Evolutionary conservation across 2,888 invertebrate genomes (phyloP).

Genomic region (Empis stercorea): DNA sequence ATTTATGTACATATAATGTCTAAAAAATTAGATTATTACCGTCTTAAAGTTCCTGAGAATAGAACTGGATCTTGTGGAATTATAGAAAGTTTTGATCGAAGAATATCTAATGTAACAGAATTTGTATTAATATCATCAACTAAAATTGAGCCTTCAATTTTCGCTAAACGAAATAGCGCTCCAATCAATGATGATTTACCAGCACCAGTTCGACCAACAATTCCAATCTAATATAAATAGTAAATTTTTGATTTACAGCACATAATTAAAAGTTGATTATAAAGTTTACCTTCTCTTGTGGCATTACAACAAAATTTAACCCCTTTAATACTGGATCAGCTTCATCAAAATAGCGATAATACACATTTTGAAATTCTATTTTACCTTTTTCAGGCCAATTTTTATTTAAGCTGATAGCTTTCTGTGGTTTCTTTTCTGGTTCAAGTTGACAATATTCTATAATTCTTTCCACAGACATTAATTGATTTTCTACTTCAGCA

Average conservation of each 20-base stretch:
- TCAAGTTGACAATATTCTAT: conserved; percentile 44
- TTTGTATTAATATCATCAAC: conserved; percentile 55
- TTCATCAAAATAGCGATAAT: conserved; percentile 62
- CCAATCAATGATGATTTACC: conserved; percentile 62
- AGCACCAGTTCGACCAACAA: conserved; percentile 54
- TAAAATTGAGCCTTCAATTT: conserved; percentile 48
- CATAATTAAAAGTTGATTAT: neutral
- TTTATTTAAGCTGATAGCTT: conserved; percentile 9
- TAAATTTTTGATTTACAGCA: too few relatives aligned
- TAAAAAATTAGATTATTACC: conserved; percentile 9
- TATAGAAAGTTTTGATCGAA: conserved; percentile 48
- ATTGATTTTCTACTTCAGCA: conserved; percentile 53
- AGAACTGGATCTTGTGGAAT: conserved; percentile 45
- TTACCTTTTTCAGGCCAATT: conserved; percentile 41
- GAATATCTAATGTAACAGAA: conserved; percentile 44
- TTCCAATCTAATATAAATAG: conserved; percentile 38
- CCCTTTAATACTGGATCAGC: conserved; percentile 67
- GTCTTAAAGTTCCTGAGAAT: conserved; percentile 41
- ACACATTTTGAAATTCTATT: conserved; percentile 39
- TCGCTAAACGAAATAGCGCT: conserved; percentile 42
- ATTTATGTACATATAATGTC: neutral
- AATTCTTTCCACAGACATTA: conserved; percentile 60
- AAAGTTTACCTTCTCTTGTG: conserved; percentile 44
- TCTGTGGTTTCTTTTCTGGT: conserved; percentile 35
- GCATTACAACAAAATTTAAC: conserved; percentile 42